Conservation (phyloP, 2,797 vertebrate genomes). For the Trachops cirrhosus region DNA sequence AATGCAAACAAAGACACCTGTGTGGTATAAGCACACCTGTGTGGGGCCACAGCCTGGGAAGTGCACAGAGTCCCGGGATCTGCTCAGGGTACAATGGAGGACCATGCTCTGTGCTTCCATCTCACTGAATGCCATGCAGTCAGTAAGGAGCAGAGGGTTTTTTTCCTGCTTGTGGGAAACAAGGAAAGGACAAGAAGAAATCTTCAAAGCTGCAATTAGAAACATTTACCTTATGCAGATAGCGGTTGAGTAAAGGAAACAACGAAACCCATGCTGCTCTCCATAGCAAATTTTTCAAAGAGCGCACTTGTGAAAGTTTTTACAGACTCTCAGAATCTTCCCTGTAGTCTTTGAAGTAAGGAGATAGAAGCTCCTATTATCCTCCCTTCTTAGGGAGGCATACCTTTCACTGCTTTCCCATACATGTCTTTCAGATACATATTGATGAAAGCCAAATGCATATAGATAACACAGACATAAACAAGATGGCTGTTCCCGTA, state of each 20-base stretch:
- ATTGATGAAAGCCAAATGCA: slow-evolving; percentile 62
- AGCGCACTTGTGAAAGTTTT: neutral
- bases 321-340: neutral
- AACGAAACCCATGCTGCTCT: neutral
- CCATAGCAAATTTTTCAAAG: slow-evolving; percentile 37
- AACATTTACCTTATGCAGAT: slow-evolving; percentile 47
- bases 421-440: neutral
- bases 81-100: neutral
- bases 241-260: neutral
- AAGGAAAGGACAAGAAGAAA: slow-evolving; percentile 8
- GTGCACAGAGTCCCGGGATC: neutral
- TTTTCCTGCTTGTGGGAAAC: neutral
- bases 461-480: slow-evolving; percentile 34
- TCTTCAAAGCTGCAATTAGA: slow-evolving; percentile 49
- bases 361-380: slow-evolving; percentile 28
- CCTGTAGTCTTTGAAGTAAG: slow-evolving; percentile 58
- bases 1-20: neutral
- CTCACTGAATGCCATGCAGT: neutral
- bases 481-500: neutral
- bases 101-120: neutral
- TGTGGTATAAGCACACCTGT: neutral
- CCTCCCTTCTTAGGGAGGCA: neutral
- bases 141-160: neutral
- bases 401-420: slow-evolving; percentile 43
- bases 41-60: neutral